Evolutionary conservation across 2,797 vertebrate species (phyloP).

Genomic region (Karalla daura): DNA sequence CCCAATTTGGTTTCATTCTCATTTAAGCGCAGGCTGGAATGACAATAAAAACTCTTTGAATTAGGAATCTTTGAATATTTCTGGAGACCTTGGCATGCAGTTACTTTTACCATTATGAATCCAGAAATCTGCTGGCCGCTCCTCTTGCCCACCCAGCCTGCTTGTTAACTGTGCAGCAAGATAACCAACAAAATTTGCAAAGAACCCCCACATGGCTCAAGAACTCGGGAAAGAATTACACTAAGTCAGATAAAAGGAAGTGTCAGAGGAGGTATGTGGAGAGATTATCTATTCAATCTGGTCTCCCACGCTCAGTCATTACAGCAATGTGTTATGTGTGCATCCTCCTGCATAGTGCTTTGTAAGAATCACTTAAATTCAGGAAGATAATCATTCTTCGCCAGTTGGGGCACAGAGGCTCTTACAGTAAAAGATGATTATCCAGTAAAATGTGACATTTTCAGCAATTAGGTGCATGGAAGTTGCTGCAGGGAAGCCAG

Average conservation of each 20-base stretch:
- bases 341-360: slow-evolving; percentile 39
- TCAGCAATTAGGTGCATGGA: slow-evolving; percentile 39
- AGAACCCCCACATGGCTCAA: slow-evolving; percentile 49
- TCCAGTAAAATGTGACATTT: slow-evolving; percentile 56
- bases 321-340: slow-evolving; percentile 42
- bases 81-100: neutral
- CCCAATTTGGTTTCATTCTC: too few relatives aligned
- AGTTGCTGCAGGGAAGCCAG: slow-evolving; percentile 10
- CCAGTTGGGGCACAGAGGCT: slow-evolving; percentile 26
- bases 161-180: slow-evolving; percentile 61
- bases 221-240: slow-evolving; percentile 32
- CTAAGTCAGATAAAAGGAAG: slow-evolving; percentile 49
- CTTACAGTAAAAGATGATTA: slow-evolving; percentile 52
- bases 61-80: too few relatives aligned
- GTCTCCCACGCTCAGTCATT: slow-evolving; percentile 58
- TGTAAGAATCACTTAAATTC: slow-evolving; percentile 59
- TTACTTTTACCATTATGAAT: slow-evolving; percentile 10
- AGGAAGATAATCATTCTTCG: slow-evolving; percentile 40
- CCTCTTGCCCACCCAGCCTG: slow-evolving; percentile 32
- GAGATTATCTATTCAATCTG: slow-evolving; percentile 64
- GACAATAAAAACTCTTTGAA: too few relatives aligned
- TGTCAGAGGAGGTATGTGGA: slow-evolving; percentile 43
- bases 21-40: too few relatives aligned
- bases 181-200: slow-evolving; percentile 61
- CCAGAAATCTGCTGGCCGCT: slow-evolving; percentile 38